These are phyloP conservation scores for Cryptocheilus praepositus DNA, from an alignment of 2,888 invertebrate species.

Conservation along the genomic window DNA sequence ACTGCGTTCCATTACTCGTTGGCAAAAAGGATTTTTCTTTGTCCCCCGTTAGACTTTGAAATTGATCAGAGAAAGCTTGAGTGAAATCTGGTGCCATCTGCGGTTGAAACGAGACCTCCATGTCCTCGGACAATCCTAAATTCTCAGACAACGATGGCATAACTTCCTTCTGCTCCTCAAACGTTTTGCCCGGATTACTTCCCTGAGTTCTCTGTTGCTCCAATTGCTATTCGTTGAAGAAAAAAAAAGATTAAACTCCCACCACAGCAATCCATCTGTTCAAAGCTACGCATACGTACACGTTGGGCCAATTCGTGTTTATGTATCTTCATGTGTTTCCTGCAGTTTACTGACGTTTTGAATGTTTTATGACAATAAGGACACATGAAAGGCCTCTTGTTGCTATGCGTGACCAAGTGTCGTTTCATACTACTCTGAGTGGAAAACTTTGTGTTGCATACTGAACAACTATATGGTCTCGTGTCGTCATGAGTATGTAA, in stretches of 20 bases:
- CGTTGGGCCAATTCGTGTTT: slow-evolving; percentile 76
- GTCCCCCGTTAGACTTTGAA: slow-evolving; percentile 49
- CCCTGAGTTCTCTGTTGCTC: slow-evolving; percentile 56
- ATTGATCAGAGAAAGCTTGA: slow-evolving; percentile 60
- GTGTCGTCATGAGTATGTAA: slow-evolving; percentile 76
- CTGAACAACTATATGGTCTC: slow-evolving; percentile 76
- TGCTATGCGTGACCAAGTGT: slow-evolving; percentile 73
- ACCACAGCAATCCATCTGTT: background rate
- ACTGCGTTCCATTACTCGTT: slow-evolving; percentile 31
- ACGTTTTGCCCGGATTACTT: slow-evolving; percentile 20
- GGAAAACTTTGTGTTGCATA: slow-evolving; percentile 75
- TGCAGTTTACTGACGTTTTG: slow-evolving; percentile 77
- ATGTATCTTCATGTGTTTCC: slow-evolving; percentile 82
- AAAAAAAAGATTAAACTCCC: slow-evolving; percentile 9
- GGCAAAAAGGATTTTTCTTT: slow-evolving; percentile 57
- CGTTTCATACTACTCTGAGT: slow-evolving; percentile 73
- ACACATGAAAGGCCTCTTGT: slow-evolving; percentile 73
- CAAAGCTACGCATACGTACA: slow-evolving; percentile 42
- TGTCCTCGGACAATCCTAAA: slow-evolving; percentile 48
- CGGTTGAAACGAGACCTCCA: slow-evolving; percentile 59
- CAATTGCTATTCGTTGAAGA: slow-evolving; percentile 57
- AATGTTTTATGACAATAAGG: slow-evolving; percentile 73
- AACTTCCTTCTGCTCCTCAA: slow-evolving; percentile 20
- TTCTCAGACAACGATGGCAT: slow-evolving; percentile 45
- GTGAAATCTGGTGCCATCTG: slow-evolving; percentile 59